Base-by-base conservation (phyloP, 2,797 vertebrate genomes). In the Leptoclinus maculatus region DNA sequence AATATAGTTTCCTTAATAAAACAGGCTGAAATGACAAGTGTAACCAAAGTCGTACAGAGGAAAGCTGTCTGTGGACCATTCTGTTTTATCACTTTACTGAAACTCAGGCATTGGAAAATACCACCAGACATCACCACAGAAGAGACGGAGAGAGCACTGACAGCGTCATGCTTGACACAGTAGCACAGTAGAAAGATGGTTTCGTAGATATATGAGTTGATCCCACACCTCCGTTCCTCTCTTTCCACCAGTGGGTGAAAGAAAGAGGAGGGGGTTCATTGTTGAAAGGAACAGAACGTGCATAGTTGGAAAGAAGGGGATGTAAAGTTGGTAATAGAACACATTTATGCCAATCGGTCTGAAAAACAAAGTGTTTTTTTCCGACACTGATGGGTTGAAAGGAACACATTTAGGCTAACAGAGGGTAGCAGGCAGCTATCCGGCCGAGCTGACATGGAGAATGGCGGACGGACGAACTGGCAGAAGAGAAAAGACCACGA, bases 161-260 rank as follows among this genome's bases (percentile, higher is more conserved):
- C 80, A 51, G 86, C 77, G 57, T 79, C 93, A 93, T 93, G 90
- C 91, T 81, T 72, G 34, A 82, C 66, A 68, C 39, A 16, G 60
- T n/a, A 71, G 88, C 87, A 88, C 87, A 66, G 88, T 88, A 90
- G 91, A 91, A 93, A 92, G 93, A 94, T 92, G 92, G 88, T 88
- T 85, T 83, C 32, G 23, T 51, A 66, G 72, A 64, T 41, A 66
- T 38, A 47, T 14, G 80, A 71, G 9, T 23, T 38, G 14, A 39
- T 60, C 64, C 74, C 79, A 75, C 71, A 81, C 86, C 49, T 72
- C 53, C 58, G 49, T 63, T 85, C 75, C 85, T 86, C 80, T 81
- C 71, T 79, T 72, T 75, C 68, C 71, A 67, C 79, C 25, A 1
- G 13, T 3, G 4, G 16, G 78, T 17, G 72, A 71, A 71, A 72